Base-by-base conservation (phyloP, 2,888 invertebrate species). In the Drosophila setosimentum region DNA sequence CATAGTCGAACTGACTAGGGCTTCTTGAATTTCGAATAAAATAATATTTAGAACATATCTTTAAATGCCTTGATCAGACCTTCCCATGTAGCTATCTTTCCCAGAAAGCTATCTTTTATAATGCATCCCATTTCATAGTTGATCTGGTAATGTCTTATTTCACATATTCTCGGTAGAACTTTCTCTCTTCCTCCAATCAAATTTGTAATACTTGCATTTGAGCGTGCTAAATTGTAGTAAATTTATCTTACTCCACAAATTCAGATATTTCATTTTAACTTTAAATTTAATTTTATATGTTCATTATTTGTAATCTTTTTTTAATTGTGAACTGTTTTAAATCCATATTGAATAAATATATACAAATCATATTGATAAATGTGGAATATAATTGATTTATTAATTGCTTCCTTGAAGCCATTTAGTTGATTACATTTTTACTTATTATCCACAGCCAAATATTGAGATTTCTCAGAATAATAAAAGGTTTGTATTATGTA, bases 111-210 rank as follows among this genome's bases (percentile, higher is more conserved):
- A n/a, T n/a, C n/a, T n/a, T n/a, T n/a, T n/a, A 32, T 1, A 32
- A 11, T 32, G 3, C 8, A n/a, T 37, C 3, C 8, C 0, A n/a
- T 0, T 37, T 37, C 18, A 18, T 11, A 1, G 11, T 3, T 0
- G 1, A 32, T 32, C 32, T 32, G 3, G 11, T 3, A 32, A 37
- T 3, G 8, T 18, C 8, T 18, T 37, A 3, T 37, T 37, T 3
- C 7, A 8, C 7, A 37, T 8, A 18, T 18, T 37, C 7, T 18
- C n/a, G n/a, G n/a, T n/a, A n/a, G n/a, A n/a, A n/a, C 35, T 7
- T 1, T 0, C 37, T 8, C 3, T 18, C 18, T 37, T 37, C 8
- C 37, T 8, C 3, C 10, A 40, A 40, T 40, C 10, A 3, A 40
- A 10, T 10, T 40, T n/a, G 8, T n/a, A 10, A 40, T 40, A n/a